Evolutionary conservation across 2,888 invertebrate species (phyloP).

Genomic region (Scrobipalpa atriplicella): DNA sequence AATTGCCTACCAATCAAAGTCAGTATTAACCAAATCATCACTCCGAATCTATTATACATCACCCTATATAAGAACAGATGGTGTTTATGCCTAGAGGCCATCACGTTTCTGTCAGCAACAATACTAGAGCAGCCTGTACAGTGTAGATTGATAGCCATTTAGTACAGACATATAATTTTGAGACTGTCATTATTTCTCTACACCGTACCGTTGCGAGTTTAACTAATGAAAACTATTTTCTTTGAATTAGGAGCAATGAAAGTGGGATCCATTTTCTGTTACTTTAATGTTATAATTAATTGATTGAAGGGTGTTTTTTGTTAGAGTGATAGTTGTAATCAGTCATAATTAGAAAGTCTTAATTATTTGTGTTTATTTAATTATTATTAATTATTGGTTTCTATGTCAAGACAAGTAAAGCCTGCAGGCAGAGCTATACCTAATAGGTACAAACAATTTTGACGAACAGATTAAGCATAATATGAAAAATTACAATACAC

Average conservation of each 20-base stretch:
- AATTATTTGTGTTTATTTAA: too few relatives aligned
- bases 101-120: conserved; percentile 11
- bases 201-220: not conserved
- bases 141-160: not conserved
- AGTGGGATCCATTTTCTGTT: not conserved
- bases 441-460: too few relatives aligned
- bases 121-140: not conserved
- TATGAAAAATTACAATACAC: too few relatives aligned
- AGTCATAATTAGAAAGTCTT: too few relatives aligned
- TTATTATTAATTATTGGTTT: too few relatives aligned
- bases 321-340: too few relatives aligned
- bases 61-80: conserved; percentile 5
- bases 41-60: not conserved
- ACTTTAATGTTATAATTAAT: too few relatives aligned
- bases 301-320: too few relatives aligned
- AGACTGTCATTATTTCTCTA: not conserved
- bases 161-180: not conserved
- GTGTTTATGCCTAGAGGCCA: not conserved
- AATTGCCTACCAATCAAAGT: not conserved
- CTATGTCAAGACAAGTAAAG: too few relatives aligned
- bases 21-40: not conserved
- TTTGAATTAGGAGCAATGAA: not conserved
- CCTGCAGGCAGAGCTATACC: too few relatives aligned
- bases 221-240: not conserved
- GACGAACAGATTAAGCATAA: too few relatives aligned